Evolutionary conservation across 2,113 vertebrate species (phyloP).

Genomic region (Pundamilia nyererei): DNA sequence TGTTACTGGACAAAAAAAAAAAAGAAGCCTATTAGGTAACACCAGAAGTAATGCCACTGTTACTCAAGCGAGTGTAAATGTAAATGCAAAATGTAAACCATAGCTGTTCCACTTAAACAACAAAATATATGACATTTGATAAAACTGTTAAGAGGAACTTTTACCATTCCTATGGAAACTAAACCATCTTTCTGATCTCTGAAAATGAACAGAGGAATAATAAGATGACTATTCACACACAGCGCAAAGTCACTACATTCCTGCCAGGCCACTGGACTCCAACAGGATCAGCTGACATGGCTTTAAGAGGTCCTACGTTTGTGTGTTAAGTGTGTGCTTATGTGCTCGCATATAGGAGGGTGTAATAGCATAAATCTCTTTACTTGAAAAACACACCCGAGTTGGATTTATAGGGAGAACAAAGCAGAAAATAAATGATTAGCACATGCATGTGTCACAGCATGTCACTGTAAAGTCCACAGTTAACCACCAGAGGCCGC

Average conservation of each 20-base stretch:
- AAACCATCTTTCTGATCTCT: neutral
- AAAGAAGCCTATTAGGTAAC: neutral
- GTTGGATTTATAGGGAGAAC: neutral
- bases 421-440: neutral
- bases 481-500: neutral
- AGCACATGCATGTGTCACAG: neutral
- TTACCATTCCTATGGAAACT: neutral
- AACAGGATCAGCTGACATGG: conserved; percentile 1
- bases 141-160: neutral
- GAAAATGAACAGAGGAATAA: neutral
- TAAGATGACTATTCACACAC: neutral
- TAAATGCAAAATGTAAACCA: neutral
- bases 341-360: neutral
- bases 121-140: neutral
- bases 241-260: neutral
- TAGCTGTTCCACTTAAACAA: neutral
- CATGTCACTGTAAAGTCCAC: neutral
- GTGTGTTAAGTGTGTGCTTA: neutral
- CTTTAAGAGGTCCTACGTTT: neutral
- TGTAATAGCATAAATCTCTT: neutral
- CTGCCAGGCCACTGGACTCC: neutral
- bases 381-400: neutral
- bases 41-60: neutral
- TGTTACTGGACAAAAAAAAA: neutral
- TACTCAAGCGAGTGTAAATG: neutral